Conservation (phyloP, 2,888 invertebrate genomes). For the Trachelus iudaicus region DNA sequence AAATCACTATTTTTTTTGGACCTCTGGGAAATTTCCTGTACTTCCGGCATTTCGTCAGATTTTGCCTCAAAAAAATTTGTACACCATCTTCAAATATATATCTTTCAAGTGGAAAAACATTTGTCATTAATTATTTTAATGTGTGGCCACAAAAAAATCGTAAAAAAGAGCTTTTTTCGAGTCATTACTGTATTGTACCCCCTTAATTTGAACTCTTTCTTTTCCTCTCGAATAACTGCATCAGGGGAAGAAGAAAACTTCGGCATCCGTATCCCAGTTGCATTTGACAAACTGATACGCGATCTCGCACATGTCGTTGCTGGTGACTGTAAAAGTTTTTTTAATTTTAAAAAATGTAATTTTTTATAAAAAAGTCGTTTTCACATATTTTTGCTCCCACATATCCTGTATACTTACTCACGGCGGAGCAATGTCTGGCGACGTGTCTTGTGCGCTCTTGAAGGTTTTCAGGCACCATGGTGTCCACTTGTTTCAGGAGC, state of each 20-base stretch:
- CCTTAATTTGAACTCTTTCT: background rate
- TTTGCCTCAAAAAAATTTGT: too few species aligned
- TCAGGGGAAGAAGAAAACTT: conserved; percentile 47
- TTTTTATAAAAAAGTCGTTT: background rate
- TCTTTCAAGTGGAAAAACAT: too few species aligned
- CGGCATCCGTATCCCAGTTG: conserved; percentile 33
- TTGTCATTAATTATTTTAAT: too few species aligned
- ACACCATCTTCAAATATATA: too few species aligned
- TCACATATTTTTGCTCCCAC: background rate
- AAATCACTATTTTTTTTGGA: too few species aligned
- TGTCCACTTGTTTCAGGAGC: conserved; percentile 66
- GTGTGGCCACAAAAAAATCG: too few species aligned
- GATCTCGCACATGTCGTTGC: conserved; percentile 35
- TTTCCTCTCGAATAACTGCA: background rate
- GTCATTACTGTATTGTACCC: too few species aligned
- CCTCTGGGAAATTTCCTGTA: too few species aligned
- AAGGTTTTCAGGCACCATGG: conserved; percentile 34
- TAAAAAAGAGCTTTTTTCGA: too few species aligned
- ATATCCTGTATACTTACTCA: conserved; percentile 22
- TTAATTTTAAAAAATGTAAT: background rate
- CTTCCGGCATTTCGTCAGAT: too few species aligned
- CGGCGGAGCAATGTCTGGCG: conserved; percentile 23
- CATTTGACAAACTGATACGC: conserved; percentile 42
- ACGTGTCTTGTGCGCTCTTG: conserved; percentile 24
- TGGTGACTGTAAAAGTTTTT: background rate